phyloP scores from a whole-genome alignment of 2,888 invertebrate species.

The Diabrotica balteata region DNA sequence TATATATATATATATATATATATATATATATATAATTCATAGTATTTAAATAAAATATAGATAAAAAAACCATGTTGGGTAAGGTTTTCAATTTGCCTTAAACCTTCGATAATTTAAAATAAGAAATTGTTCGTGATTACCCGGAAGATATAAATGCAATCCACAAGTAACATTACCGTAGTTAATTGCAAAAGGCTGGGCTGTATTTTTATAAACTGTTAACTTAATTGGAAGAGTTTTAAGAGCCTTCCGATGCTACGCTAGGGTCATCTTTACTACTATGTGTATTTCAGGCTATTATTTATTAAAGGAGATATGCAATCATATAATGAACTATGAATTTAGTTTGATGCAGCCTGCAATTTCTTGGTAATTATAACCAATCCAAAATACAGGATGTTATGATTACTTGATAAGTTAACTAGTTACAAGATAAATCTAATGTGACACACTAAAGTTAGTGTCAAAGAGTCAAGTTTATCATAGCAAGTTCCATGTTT shows the following conservation, averaged over 20 bases:
- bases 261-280: slow-evolving; percentile 40
- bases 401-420: slow-evolving; percentile 5
- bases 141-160: slow-evolving; percentile 45
- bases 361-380: slow-evolving; percentile 31
- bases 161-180: slow-evolving; percentile 41
- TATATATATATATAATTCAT: too few species aligned
- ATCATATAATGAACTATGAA: slow-evolving; percentile 37
- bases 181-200: slow-evolving; percentile 49
- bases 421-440: too few species aligned
- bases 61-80: background rate
- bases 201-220: slow-evolving; percentile 41
- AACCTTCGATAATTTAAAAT: slow-evolving; percentile 44
- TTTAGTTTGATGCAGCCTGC: slow-evolving; percentile 30
- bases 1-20: too few species aligned
- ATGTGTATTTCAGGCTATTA: slow-evolving; percentile 39
- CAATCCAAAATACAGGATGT: slow-evolving; percentile 27
- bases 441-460: too few species aligned
- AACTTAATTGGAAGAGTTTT: slow-evolving; percentile 42
- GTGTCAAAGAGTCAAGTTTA: too few species aligned
- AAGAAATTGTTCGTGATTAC: slow-evolving; percentile 43
- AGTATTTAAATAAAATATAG: too few species aligned
- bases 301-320: slow-evolving; percentile 37
- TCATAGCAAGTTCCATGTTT: too few species aligned
- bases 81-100: slow-evolving; percentile 42
- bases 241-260: slow-evolving; percentile 35